These are phyloP conservation scores for Rhizomys pruinosus DNA, from an alignment of 2,113 vertebrate genomes.

Conservation along the genomic window DNA sequence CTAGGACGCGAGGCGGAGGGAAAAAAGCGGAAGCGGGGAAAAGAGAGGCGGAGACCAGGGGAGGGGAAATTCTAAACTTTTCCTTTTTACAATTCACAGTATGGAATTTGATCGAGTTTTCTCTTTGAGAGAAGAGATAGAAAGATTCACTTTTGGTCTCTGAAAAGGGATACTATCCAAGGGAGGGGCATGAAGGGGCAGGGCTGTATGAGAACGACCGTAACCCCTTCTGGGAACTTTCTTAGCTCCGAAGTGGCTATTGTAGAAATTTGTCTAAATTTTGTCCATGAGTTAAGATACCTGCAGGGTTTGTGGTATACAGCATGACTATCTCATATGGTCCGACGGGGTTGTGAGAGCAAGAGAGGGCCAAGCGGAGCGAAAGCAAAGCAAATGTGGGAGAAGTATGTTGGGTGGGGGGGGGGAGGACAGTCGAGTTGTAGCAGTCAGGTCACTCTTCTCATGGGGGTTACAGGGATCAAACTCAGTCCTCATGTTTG, in stretches of 20 bases:
- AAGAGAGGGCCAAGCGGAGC: too few species aligned
- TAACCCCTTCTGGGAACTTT: not conserved
- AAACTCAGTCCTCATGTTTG: not conserved
- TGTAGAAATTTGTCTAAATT: not conserved
- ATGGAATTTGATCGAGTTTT: not conserved
- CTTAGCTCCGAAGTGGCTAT: not conserved
- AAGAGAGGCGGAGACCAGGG: too few species aligned
- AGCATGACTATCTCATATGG: too few species aligned
- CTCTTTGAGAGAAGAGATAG: not conserved
- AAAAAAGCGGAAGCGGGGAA: too few species aligned
- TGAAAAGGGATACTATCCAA: rapidly evolving
- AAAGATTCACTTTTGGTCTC: not conserved
- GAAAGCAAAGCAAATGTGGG: too few species aligned
- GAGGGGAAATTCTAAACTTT: not conserved
- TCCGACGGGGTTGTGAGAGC: too few species aligned
- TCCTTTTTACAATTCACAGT: not conserved
- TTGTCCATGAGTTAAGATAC: not conserved
- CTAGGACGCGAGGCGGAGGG: too few species aligned
- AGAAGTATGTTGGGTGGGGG: too few species aligned
- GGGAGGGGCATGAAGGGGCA: too few species aligned
- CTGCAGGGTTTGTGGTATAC: not conserved
- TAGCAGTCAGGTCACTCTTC: not conserved
- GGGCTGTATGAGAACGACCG: not conserved
- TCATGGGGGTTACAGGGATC: not conserved
- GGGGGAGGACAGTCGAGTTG: too few species aligned